Evolutionary conservation across 2,113 vertebrate genomes (phyloP).

Genomic region (Ammodytes marinus): DNA sequence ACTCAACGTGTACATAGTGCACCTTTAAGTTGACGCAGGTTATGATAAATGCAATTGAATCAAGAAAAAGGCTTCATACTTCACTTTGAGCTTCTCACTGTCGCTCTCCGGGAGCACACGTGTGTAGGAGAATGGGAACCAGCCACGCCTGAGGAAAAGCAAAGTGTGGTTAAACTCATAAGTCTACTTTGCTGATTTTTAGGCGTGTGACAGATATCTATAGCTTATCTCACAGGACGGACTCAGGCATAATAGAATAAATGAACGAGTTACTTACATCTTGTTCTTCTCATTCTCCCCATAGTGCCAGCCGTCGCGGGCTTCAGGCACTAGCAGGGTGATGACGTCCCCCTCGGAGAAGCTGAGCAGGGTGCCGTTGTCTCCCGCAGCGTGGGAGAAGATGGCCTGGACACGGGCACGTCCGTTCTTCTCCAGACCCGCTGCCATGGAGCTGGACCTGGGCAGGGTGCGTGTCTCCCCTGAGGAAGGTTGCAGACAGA

Average conservation of each 20-base stretch:
- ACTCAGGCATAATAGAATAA: constrained; percentile 1
- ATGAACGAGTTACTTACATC: constrained; percentile 85
- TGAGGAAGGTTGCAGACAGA: constrained; percentile 61
- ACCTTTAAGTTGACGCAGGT: background rate
- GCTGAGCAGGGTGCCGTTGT: constrained; percentile 96
- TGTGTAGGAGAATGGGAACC: constrained; percentile 99
- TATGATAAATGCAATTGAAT: too few relatives aligned
- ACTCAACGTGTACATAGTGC: too few relatives aligned
- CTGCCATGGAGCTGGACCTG: constrained; percentile 98
- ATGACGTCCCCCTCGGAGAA: constrained; percentile 98
- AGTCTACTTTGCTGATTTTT: background rate
- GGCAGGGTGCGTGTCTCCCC: constrained; percentile 97
- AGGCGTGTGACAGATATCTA: background rate
- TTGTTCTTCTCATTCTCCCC: constrained; percentile 99
- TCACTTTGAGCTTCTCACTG: constrained; percentile 89
- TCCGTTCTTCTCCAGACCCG: constrained; percentile 95
- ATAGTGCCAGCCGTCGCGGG: constrained; percentile 97
- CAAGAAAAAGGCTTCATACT: constrained; percentile 83
- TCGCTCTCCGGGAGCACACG: constrained; percentile 92
- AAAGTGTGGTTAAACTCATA: background rate
- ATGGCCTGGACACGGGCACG: constrained; percentile 95
- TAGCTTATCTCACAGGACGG: background rate
- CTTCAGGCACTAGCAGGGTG: constrained; percentile 96
- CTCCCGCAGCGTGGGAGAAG: constrained; percentile 96
- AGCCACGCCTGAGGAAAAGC: constrained; percentile 90